Conservation (phyloP, 2,797 vertebrate genomes). For the Smutsia gigantea region DNA sequence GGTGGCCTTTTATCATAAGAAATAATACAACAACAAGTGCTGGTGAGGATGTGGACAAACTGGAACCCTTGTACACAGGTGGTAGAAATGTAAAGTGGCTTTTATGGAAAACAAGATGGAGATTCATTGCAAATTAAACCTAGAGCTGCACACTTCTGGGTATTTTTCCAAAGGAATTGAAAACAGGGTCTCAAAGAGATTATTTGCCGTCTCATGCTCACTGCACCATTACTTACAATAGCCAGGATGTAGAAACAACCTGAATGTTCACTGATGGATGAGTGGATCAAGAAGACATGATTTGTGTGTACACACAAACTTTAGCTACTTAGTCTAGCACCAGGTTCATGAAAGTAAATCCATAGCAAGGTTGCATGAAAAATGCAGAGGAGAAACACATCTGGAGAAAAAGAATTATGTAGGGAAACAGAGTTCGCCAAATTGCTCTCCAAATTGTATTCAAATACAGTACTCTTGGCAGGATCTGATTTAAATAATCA, state of each 20-base stretch:
- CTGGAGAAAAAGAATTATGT: neutral
- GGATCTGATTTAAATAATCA: neutral
- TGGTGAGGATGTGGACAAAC: neutral
- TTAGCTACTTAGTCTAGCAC: no score
- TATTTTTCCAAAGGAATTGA: neutral
- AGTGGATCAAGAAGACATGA: no score
- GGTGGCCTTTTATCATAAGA: neutral
- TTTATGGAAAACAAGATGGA: neutral
- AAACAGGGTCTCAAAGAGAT: no score
- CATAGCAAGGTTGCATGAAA: neutral
- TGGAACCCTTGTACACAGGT: fast-evolving
- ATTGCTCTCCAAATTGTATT: neutral
- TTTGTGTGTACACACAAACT: no score
- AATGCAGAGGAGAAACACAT: neutral
- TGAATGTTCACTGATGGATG: no score
- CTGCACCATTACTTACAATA: no score
- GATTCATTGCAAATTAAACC: neutral
- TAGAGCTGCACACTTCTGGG: neutral
- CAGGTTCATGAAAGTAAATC: neutral
- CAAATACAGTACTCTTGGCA: neutral
- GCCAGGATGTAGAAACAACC: no score
- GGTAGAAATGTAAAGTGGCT: neutral
- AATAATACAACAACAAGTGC: neutral
- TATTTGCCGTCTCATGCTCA: no score
- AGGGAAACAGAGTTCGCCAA: neutral